Percentiles rank a stretch among this genome's conserved stretches.
Evolutionary conservation across 2,113 vertebrate genomes (phyloP).

Genomic region (Caloenas nicobarica): DNA sequence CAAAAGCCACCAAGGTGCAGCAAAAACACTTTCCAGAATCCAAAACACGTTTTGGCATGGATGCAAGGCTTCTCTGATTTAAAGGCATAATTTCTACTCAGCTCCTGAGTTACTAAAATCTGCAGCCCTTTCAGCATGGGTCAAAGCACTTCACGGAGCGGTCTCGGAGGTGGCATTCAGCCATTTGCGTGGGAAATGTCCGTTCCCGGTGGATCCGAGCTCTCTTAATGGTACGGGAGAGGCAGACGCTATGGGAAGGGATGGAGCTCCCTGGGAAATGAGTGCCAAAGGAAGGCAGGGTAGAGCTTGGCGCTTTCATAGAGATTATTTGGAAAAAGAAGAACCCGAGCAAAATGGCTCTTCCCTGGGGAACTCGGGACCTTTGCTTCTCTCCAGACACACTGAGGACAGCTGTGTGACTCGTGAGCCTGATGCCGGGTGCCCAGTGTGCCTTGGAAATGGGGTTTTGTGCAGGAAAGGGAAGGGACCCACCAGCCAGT

Average conservation of each 20-base stretch:
- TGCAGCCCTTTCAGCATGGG: neutral
- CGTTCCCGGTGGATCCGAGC: fast-evolving
- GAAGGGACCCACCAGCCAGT: neutral
- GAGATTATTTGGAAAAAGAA: neutral
- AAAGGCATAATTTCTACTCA: neutral
- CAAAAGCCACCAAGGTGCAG: neutral
- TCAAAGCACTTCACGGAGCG: neutral
- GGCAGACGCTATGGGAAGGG: neutral
- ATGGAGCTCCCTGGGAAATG: neutral
- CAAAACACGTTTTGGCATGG: neutral
- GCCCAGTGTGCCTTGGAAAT: neutral
- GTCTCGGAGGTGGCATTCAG: neutral
- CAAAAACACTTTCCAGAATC: neutral
- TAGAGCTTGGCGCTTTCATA: neutral
- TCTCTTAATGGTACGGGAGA: neutral
- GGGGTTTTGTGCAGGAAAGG: neutral
- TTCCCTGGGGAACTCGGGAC: neutral
- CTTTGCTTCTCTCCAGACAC: neutral
- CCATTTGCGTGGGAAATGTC: neutral
- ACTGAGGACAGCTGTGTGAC: neutral
- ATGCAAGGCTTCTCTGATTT: neutral
- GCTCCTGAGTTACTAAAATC: neutral
- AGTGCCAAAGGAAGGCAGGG: neutral
- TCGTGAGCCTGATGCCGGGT: fast-evolving
- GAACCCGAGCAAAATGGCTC: fast-evolving